A percentile compares a stretch with the other conserved stretches of the same genome.
Evolutionary conservation across 53 echinoderm and acorn worm species (phyloP).

Genomic region (Arbacia lixula): DNA sequence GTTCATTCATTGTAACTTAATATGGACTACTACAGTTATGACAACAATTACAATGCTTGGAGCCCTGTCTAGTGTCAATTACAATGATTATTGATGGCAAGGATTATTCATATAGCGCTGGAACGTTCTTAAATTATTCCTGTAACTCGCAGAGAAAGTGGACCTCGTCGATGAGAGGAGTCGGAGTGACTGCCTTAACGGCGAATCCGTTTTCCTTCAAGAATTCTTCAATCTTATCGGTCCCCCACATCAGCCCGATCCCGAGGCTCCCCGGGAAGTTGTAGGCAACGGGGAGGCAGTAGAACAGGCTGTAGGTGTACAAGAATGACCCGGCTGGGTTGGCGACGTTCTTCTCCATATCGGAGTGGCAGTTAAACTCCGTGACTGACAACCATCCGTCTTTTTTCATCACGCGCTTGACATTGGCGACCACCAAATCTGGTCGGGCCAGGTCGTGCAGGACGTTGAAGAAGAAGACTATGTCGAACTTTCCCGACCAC

Average conservation of each 20-base stretch:
- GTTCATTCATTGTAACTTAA: too few relatives aligned
- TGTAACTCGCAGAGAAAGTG: constrained; percentile 27
- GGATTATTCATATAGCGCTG: too few relatives aligned
- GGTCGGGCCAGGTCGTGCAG: constrained; percentile 79
- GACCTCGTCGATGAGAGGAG: background rate
- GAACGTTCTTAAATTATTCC: too few relatives aligned
- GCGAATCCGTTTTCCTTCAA: constrained; percentile 62
- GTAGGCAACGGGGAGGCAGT: constrained; percentile 73
- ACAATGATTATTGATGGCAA: too few relatives aligned
- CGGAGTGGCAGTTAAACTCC: constrained; percentile 55
- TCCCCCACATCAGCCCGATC: constrained; percentile 84
- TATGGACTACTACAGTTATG: too few relatives aligned
- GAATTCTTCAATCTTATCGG: constrained; percentile 73
- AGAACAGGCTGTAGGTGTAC: constrained; percentile 70
- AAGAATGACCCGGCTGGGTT: background rate
- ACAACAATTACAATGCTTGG: too few relatives aligned
- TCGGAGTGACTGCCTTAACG: constrained; percentile 24
- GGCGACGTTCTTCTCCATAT: constrained; percentile 59
- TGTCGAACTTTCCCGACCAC: constrained; percentile 73
- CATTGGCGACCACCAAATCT: constrained; percentile 43
- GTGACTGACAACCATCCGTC: constrained; percentile 62
- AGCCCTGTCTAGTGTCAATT: too few relatives aligned
- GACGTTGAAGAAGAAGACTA: constrained; percentile 67
- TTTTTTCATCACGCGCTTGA: constrained; percentile 62
- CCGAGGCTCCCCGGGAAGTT: constrained; percentile 62